Conservation (phyloP, 2,888 invertebrate species). For the Tenthredo scrophulariae region DNA sequence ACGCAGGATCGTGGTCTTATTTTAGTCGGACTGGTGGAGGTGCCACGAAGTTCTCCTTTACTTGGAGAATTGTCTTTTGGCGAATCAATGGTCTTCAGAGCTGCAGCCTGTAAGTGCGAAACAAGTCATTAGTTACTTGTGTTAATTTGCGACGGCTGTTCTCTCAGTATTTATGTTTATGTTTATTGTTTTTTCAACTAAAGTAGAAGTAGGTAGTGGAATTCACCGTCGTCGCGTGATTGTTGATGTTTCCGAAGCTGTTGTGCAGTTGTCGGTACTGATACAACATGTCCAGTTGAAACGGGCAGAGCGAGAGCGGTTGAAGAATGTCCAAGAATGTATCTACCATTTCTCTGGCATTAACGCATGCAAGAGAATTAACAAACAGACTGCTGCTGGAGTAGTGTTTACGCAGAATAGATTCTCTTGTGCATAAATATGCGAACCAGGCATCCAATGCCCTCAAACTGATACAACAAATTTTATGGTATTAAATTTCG, state of each 20-base stretch:
- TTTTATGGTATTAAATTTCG: constrained; percentile 6
- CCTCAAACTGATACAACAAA: constrained; percentile 82
- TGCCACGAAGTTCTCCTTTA: constrained; percentile 60
- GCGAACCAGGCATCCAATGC: constrained; percentile 95
- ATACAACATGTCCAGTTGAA: constrained; percentile 90
- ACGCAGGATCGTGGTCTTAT: constrained; percentile 86
- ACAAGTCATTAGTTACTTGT: constrained; percentile 31
- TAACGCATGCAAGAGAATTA: constrained; percentile 80
- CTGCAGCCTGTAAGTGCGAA: constrained; percentile 60
- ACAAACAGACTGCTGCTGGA: constrained; percentile 87
- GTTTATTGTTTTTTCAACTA: neutral
- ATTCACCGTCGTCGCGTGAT: constrained; percentile 79
- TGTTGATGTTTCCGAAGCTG: constrained; percentile 86
- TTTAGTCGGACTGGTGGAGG: constrained; percentile 77
- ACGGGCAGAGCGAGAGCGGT: constrained; percentile 89
- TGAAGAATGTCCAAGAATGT: constrained; percentile 88
- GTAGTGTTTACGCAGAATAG: constrained; percentile 90
- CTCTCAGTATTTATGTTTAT: neutral
- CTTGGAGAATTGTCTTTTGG: constrained; percentile 62
- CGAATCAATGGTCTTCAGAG: constrained; percentile 63
- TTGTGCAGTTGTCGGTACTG: constrained; percentile 88
- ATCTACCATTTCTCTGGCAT: constrained; percentile 82
- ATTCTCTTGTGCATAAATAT: constrained; percentile 91
- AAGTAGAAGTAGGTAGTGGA: neutral
- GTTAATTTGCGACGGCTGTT: neutral